Base-by-base conservation (phyloP, 1,140 invertebrate genomes). In the Bradysia coprophila region DNA sequence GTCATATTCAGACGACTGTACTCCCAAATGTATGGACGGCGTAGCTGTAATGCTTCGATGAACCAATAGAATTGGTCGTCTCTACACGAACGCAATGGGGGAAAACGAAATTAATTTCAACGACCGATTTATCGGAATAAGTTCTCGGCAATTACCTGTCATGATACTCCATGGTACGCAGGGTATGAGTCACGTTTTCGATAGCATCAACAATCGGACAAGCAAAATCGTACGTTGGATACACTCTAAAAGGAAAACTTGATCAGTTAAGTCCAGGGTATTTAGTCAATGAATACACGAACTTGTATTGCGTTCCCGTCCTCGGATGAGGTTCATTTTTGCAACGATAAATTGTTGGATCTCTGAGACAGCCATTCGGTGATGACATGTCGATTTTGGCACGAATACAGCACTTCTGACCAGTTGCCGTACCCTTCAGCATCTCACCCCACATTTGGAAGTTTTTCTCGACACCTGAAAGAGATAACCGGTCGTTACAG, bases 321-420 rank as follows among this genome's bases (percentile, higher is more conserved):
- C 82, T 66, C 2, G 93, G 83, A 73, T 99, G 96, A 9, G 73
- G 64, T 61, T 98, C 92, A 45, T 76, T 75, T 63, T 99, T 99
- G 64, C 94, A 99, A n/a, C 96, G 70, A 60, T 98, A 99, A 50
- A 99, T 95, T 6, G 94, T 97, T n/a, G 96, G 96, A 70, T 99
- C 96, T 33, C 96, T 69, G 73, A 99, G 68, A 55, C 93, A 98
- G 1, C 96, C 96, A 65, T 98, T 99, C 19, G 77, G 66, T 1
- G 91, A 95, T 46, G 81, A 72, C 88, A 98, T 98, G 62, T 98
- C 89, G 46, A 99, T 96, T 67, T 97, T 98, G 0, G 93, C 93
- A 44, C 95, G 72, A 1, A 99, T 87, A 61, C 90, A 95, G 56
- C 83, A 95, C 51, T 80, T 76, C 43, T 82, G 72, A 0, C 93